phyloP scores from a whole-genome alignment of 2,888 invertebrate genomes.

The Punctoribates punctum region DNA sequence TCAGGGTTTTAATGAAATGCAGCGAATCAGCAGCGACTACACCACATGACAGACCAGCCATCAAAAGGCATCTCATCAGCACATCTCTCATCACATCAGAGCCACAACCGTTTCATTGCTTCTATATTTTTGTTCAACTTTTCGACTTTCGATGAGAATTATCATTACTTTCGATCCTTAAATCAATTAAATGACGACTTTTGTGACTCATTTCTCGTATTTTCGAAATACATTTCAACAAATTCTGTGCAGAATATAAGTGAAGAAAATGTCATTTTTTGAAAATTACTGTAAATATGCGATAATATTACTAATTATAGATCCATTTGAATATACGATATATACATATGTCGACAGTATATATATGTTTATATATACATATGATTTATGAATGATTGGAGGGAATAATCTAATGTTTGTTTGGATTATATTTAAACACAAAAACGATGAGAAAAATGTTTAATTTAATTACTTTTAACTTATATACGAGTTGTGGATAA shows the following conservation, averaged over 20 bases:
- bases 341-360: slow-evolving; percentile 3
- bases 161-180: background rate
- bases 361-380: slow-evolving; percentile 2
- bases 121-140: background rate
- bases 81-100: background rate
- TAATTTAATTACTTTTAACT: background rate
- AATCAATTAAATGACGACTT: background rate
- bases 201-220: background rate
- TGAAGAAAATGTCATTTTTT: background rate
- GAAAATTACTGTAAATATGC: background rate
- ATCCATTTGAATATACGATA: slow-evolving; percentile 27
- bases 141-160: background rate
- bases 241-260: slow-evolving; percentile 3
- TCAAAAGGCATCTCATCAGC: slow-evolving; percentile 14
- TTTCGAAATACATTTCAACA: background rate
- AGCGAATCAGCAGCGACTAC: background rate
- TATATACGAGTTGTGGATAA: slow-evolving; percentile 8
- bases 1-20: slow-evolving; percentile 31
- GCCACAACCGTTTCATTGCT: no score
- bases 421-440: slow-evolving; percentile 3
- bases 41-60: background rate
- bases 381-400: slow-evolving; percentile 23
- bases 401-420: slow-evolving; percentile 22
- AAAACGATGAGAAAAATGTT: background rate
- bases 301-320: background rate